Base-by-base conservation (phyloP, 1,140 invertebrate genomes). In the Drosophila funebris region DNA sequence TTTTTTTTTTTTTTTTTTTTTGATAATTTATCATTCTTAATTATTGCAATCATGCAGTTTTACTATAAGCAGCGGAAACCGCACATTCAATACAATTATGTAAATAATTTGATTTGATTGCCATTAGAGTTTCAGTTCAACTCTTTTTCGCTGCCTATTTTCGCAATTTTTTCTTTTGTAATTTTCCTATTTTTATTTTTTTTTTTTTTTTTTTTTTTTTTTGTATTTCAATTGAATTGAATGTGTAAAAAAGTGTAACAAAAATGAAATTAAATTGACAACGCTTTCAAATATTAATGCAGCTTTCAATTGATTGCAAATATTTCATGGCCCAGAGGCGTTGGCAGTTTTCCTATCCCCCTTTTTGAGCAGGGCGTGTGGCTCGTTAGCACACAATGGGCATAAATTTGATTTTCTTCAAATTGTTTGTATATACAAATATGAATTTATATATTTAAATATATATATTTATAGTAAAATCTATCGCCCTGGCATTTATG, bases 281-380 rank as follows among this genome's bases (percentile, higher is more conserved):
- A 64, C 77, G 58, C 58, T 87, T 81, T 77, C 22, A 68, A 87
- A 77, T 81, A 81, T 81, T 81, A 87, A 85, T 80, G 77, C 52
- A 20, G 39, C 44, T 44, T 54, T 41, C 43, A 74, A 56, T 50
- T 44, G 27, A 37, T 3, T 16, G 31, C 11, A 69, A 74, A 74
- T 48, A 73, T 29, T 16, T 29, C 3, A n/a, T 29, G 3, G 5
- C 5, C 18, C 1, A 16, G 24, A 3, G 22, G 11, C 11, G 33
- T 36, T 13, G 11, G 3, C 33, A n/a, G 33, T 36, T 36, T 13
- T 36, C 33, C 33, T 1, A n/a, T 0, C 9, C 9, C 9, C 9
- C 9, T 33, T 9, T 41, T 29, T 16, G 1, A 14, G 16, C 13
- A 52, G 20, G 29, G 24, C 24, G 13, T 11, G 14, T 20, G 18